Evolutionary conservation across 1,140 invertebrate species (phyloP).

Genomic region (Heliconius melpomene): DNA sequence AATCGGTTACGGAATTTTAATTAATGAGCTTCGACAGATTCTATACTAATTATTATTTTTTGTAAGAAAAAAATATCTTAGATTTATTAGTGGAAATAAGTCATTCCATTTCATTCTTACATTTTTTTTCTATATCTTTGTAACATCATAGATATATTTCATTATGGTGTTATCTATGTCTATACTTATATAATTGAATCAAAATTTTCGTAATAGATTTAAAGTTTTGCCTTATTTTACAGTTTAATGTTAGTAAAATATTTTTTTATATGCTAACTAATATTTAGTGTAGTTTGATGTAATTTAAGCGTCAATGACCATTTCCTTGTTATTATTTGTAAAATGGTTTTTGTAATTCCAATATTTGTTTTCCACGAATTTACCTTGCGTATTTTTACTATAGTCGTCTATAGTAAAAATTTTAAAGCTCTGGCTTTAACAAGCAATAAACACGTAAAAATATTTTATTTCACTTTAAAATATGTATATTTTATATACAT

Average conservation of each 20-base stretch:
- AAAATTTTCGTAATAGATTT: not conserved
- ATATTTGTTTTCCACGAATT: too few species aligned
- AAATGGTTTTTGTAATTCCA: too few species aligned
- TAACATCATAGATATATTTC: not conserved
- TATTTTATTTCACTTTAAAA: not conserved
- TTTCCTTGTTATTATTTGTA: too few species aligned
- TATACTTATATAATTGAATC: not conserved
- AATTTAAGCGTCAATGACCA: not conserved
- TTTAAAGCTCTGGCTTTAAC: not conserved
- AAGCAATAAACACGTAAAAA: not conserved
- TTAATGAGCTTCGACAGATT: conserved; percentile 50
- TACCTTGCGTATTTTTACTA: too few species aligned
- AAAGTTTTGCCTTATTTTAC: conserved; percentile 6
- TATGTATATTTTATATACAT: not conserved
- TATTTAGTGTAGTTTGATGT: not conserved
- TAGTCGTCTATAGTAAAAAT: too few species aligned
- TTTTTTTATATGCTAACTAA: conserved; percentile 7
- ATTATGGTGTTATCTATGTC: too few species aligned
- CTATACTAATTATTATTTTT: conserved; percentile 5
- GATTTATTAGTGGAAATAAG: not conserved
- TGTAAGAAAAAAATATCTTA: not conserved
- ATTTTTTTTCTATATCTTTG: not conserved
- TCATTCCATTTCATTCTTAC: not conserved
- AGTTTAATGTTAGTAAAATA: not conserved
- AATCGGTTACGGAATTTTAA: conserved; percentile 53